Conservation (phyloP, 2,113 vertebrate species). For the Pelodiscus sinensis region DNA sequence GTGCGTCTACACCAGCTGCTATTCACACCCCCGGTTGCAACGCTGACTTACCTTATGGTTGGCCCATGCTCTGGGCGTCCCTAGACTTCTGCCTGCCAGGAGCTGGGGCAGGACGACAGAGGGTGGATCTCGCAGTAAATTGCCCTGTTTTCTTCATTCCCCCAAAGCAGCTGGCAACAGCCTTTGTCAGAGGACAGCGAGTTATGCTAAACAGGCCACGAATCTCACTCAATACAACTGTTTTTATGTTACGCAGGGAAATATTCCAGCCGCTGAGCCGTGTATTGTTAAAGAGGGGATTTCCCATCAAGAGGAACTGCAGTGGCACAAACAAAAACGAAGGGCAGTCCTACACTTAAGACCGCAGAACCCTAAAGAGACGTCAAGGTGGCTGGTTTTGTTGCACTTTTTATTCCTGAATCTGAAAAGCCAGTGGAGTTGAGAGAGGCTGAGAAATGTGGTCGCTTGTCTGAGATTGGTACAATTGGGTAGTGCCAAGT, state of each 20-base stretch:
- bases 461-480: not conserved
- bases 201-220: not conserved
- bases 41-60: not conserved
- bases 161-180: not conserved
- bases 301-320: not conserved
- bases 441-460: not conserved
- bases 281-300: not conserved
- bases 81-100: not conserved
- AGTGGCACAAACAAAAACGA: not conserved
- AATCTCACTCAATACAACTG: not conserved
- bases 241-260: not conserved
- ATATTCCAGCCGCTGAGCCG: not conserved
- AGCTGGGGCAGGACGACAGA: not conserved
- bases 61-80: not conserved
- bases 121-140: not conserved
- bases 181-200: not conserved
- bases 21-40: not conserved
- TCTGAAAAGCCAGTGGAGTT: not conserved
- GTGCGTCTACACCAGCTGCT: not conserved
- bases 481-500: not conserved
- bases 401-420: not conserved
- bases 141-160: not conserved
- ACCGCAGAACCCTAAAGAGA: not conserved
- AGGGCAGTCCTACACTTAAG: not conserved
- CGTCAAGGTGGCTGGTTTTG: not conserved